A percentile compares a stretch with the other conserved stretches of the same genome.
Conservation (phyloP, 2,797 vertebrate genomes). For the Gymnodraco acuticeps region DNA sequence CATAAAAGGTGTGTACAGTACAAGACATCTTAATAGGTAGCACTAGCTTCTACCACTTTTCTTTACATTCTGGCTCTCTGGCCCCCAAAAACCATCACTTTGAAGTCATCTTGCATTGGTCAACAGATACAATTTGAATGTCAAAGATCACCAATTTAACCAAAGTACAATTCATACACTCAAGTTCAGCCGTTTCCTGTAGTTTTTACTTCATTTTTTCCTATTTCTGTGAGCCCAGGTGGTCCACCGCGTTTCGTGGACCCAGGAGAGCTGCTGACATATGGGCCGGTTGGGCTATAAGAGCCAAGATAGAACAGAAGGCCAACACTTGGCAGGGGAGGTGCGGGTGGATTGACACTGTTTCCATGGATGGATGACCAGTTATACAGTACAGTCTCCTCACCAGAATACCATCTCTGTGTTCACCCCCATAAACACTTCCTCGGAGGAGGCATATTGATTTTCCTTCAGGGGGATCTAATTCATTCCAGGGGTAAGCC, state of each 20-base stretch:
- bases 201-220: neutral
- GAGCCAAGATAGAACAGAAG: slow-evolving; percentile 51
- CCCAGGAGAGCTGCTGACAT: slow-evolving; percentile 56
- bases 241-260: neutral
- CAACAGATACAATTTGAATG: neutral
- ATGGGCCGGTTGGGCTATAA: slow-evolving; percentile 50
- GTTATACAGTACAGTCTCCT: slow-evolving; percentile 38
- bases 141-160: neutral
- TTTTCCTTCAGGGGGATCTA: slow-evolving; percentile 54
- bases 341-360: slow-evolving; percentile 40
- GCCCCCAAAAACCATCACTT: neutral
- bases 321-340: slow-evolving; percentile 38
- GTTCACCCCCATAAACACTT: slow-evolving; percentile 56
- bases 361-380: slow-evolving; percentile 42
- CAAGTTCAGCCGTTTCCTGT: neutral
- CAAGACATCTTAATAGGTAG: neutral
- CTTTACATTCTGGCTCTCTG: neutral
- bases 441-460: slow-evolving; percentile 55
- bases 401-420: slow-evolving; percentile 36
- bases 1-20: neutral
- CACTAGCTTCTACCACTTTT: neutral
- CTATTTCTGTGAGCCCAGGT: neutral
- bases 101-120: neutral
- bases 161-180: neutral
- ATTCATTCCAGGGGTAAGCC: slow-evolving; percentile 38